Evolutionary conservation across 2,113 vertebrate species (phyloP), one percentile per base, ranked within the genome.

Genomic region (Lophura nycthemera): DNA sequence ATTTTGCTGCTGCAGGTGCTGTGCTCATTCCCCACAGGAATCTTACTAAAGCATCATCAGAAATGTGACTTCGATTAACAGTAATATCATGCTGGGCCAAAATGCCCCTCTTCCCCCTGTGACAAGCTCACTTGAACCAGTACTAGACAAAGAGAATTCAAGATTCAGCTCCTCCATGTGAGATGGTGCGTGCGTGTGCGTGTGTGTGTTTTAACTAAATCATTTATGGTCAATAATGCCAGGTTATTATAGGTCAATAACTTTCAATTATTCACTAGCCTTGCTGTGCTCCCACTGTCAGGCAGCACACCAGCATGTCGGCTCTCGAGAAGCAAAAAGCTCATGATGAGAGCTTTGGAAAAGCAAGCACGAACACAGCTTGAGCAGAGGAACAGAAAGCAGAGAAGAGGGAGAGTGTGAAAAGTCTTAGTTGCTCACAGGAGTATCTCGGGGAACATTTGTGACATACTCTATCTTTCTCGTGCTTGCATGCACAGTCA

Each of bases 191-290:
- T 57, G 77, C 2, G 59, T 0, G 8, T 16, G 43, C 27, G 70
- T 52, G 43, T n/a, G 74, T 52, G 69, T 12, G 22, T 84, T 95
- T 92, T 95, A 97, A 95, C 95, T 95, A 92, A 97, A 97, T 97
- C 92, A 97, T 96, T 97, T 97, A 97, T 97, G 95, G 96, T 96
- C 96, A 97, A 96, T 97, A 97, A 97, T 95, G 86, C 95, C 90
- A 94, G 95, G 95, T 97, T 97, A 97, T 95, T 93, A 87, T 94
- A 97, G 95, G 95, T 96, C 96, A 97, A 97, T 97, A 97, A 95
- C 95, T 94, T 97, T 97, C 93, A 96, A 96, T 97, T 97, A 97
- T 97, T 97, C 95, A 97, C 95, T 88, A 95, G 91, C 80, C 79
- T 93, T 95, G 86, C 92, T 89, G 90, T 91, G 95, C 91, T 96